Percentiles rank a stretch among this genome's conserved stretches.
Conservation (phyloP, 2,888 invertebrate species). For the Imbricaverruca yamaguchii region DNA sequence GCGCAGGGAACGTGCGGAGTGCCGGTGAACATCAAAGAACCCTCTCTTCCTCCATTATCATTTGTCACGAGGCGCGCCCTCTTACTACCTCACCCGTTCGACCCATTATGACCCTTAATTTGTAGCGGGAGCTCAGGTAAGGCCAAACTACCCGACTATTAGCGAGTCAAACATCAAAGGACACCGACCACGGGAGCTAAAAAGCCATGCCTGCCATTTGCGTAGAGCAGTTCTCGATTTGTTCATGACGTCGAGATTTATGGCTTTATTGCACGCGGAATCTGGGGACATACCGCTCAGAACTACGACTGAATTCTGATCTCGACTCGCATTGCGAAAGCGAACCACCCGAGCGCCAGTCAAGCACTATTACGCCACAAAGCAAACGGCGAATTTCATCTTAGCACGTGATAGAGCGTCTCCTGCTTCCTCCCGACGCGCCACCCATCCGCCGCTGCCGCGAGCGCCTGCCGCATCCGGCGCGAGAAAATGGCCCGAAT, state of each 20-base stretch:
- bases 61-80: not conserved
- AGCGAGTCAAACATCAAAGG: not conserved
- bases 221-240: not conserved
- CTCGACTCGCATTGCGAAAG: no score
- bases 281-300: not conserved
- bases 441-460: not conserved
- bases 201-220: not conserved
- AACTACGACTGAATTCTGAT: no score
- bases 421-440: not conserved
- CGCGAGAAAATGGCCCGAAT: not conserved
- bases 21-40: not conserved
- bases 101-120: not conserved
- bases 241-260: not conserved
- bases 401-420: not conserved
- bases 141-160: not conserved
- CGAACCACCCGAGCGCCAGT: no score
- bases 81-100: not conserved
- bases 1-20: not conserved
- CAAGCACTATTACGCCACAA: not conserved
- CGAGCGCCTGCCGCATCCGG: not conserved
- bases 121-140: not conserved
- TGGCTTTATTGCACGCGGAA: not conserved
- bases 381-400: not conserved
- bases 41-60: constrained; percentile 6
- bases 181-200: not conserved